These are phyloP conservation scores for Bradypodion pumilum DNA, from an alignment of 2,797 vertebrate genomes.

Conservation along the genomic window DNA sequence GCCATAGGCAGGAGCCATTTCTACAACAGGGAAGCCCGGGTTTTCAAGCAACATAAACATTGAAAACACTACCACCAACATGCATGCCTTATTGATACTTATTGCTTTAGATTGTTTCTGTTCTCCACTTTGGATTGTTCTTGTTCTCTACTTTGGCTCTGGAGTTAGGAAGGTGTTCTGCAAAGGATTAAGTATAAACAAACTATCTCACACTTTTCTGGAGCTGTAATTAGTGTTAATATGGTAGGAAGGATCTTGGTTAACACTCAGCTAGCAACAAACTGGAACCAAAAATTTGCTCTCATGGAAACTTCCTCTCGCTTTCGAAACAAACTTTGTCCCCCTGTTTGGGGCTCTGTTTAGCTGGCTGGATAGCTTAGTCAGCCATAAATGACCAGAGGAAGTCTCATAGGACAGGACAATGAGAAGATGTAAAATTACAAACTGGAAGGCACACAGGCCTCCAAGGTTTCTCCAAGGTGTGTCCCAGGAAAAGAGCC, in stretches of 20 bases:
- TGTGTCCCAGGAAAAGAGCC: too few species aligned
- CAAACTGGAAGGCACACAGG: too few species aligned
- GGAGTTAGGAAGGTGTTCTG: background rate
- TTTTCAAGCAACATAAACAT: too few species aligned
- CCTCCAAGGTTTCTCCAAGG: too few species aligned
- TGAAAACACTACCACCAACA: background rate
- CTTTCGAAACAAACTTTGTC: background rate
- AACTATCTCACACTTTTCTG: background rate
- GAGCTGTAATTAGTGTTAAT: background rate
- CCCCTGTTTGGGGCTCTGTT: background rate
- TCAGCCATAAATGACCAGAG: too few species aligned
- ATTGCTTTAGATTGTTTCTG: background rate
- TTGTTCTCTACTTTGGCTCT: too few species aligned
- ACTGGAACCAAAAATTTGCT: background rate
- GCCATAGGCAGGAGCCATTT: too few species aligned
- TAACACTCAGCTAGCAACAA: background rate
- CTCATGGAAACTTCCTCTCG: background rate
- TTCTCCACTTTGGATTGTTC: background rate
- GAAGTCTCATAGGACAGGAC: too few species aligned
- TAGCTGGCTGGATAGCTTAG: background rate
- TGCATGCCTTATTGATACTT: background rate
- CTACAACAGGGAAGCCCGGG: too few species aligned
- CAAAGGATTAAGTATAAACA: slow-evolving; percentile 3
- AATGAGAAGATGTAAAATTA: too few species aligned
- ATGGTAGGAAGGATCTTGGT: background rate